Conservation (phyloP, 2,888 invertebrate genomes). For the Oscheius sp. region DNA sequence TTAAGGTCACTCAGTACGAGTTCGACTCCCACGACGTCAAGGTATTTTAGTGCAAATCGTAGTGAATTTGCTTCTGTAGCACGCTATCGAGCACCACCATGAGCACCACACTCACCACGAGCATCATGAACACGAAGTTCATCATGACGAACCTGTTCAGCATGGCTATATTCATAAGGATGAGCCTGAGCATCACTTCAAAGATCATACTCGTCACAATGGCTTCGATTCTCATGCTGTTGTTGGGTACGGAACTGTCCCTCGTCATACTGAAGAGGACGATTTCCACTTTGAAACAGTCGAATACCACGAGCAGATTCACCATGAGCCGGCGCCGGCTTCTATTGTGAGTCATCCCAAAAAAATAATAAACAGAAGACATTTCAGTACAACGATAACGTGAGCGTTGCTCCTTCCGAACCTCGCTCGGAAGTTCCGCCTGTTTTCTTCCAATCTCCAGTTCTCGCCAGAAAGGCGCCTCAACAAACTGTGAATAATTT, state of each 20-base stretch:
- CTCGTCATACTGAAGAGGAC: conserved; percentile 43
- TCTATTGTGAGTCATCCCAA: neutral
- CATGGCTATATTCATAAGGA: conserved; percentile 2
- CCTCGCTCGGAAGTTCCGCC: conserved; percentile 3
- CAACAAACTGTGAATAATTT: neutral
- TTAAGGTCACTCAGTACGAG: conserved; percentile 29
- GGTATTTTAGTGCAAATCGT: neutral
- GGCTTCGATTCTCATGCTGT: conserved; percentile 4
- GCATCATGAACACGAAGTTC: conserved; percentile 5
- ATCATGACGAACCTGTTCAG: conserved; percentile 13
- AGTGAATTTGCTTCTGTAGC: neutral
- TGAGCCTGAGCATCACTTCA: neutral
- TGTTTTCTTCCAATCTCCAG: conserved; percentile 26
- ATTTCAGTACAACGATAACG: neutral
- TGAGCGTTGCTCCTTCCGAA: conserved; percentile 6
- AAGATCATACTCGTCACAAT: conserved; percentile 5
- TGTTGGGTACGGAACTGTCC: neutral
- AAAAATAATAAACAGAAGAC: neutral
- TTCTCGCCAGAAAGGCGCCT: conserved; percentile 3
- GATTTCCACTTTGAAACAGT: conserved; percentile 52
- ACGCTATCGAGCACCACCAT: conserved; percentile 14
- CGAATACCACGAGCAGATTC: conserved; percentile 42
- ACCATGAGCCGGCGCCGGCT: neutral
- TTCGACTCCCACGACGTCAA: conserved; percentile 30
- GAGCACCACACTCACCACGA: conserved; percentile 13